Percentiles rank a stretch among this genome's conserved stretches.
Conservation (phyloP, 2,113 vertebrate genomes). For the Hiodon alosoides region DNA sequence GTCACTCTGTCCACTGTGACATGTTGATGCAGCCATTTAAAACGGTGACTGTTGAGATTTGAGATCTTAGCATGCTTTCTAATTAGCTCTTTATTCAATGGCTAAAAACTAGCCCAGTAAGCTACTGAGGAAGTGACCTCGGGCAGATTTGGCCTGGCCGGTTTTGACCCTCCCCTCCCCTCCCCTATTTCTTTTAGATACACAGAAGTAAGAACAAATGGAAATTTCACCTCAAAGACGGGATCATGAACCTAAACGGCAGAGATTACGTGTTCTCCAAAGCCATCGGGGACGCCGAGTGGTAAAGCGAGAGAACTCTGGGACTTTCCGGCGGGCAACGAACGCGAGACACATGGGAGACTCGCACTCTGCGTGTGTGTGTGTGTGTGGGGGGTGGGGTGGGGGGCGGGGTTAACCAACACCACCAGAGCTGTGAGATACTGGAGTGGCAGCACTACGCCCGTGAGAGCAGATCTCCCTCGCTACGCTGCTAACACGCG, state of each 20-base stretch:
- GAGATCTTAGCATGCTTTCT: neutral
- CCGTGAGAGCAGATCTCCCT: conserved; percentile 52
- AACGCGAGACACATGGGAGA: conserved; percentile 63
- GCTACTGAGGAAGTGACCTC: no score
- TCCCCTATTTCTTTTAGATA: conserved; percentile 69
- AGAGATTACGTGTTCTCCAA: conserved; percentile 99
- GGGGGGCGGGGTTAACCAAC: conserved; percentile 52
- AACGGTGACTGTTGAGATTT: no score
- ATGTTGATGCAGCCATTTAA: no score
- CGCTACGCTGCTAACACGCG: neutral
- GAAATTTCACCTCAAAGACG: conserved; percentile 99
- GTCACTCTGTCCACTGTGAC: no score
- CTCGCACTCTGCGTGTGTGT: conserved; percentile 59
- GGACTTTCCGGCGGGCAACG: conserved; percentile 46
- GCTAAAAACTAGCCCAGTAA: neutral
- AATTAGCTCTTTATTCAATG: neutral
- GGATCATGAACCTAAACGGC: conserved; percentile 99
- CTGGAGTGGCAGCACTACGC: conserved; percentile 72
- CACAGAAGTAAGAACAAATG: conserved; percentile 99
- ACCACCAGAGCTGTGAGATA: conserved; percentile 48
- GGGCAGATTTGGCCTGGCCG: neutral
- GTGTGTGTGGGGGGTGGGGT: conserved; percentile 62
- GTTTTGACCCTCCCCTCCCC: conserved; percentile 34
- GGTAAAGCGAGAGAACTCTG: conserved; percentile 65
- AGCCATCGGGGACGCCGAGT: conserved; percentile 98